Conservation (phyloP, 2,113 vertebrate genomes). For the Brachyistius frenatus region DNA sequence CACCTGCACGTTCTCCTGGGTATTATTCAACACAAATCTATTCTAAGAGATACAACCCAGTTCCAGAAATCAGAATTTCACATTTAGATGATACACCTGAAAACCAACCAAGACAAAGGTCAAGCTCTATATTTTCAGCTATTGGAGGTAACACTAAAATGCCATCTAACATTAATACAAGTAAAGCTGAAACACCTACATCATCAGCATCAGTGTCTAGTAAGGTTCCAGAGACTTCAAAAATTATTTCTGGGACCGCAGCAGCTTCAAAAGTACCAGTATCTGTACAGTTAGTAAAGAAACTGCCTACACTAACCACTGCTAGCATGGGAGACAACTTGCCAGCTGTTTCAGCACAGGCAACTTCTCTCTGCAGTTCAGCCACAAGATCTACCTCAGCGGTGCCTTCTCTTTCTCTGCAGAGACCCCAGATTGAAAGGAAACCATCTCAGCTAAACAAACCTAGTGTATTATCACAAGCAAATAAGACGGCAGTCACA, state of each 20-base stretch:
- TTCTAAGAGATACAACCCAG: slow-evolving; percentile 45
- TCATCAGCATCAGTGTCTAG: slow-evolving; percentile 31
- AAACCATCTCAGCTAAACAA: slow-evolving; percentile 72
- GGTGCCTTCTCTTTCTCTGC: slow-evolving; percentile 26
- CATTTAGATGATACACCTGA: slow-evolving; percentile 67
- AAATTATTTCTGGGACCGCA: slow-evolving; percentile 43
- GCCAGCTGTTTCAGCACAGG: slow-evolving; percentile 9
- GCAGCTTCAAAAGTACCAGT: slow-evolving; percentile 66
- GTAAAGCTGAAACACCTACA: slow-evolving; percentile 55
- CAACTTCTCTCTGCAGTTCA: slow-evolving; percentile 23
- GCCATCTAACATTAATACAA: slow-evolving; percentile 68
- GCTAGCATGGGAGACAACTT: not conserved
- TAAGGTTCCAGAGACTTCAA: slow-evolving; percentile 57
- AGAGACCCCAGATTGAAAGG: slow-evolving; percentile 65
- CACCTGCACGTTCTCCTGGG: slow-evolving; percentile 56
- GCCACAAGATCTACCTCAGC: slow-evolving; percentile 34
- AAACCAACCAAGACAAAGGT: slow-evolving; percentile 77
- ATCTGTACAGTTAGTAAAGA: slow-evolving; percentile 43
- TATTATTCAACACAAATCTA: slow-evolving; percentile 61
- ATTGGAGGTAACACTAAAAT: slow-evolving; percentile 79
- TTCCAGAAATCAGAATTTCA: slow-evolving; percentile 80
- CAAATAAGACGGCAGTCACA: slow-evolving; percentile 27
- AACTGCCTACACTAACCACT: slow-evolving; percentile 52
- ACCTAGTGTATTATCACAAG: slow-evolving; percentile 46
- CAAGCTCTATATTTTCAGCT: slow-evolving; percentile 81